Evolutionary conservation across 1,140 invertebrate species (phyloP).

Genomic region (Harpegnathos saltator): DNA sequence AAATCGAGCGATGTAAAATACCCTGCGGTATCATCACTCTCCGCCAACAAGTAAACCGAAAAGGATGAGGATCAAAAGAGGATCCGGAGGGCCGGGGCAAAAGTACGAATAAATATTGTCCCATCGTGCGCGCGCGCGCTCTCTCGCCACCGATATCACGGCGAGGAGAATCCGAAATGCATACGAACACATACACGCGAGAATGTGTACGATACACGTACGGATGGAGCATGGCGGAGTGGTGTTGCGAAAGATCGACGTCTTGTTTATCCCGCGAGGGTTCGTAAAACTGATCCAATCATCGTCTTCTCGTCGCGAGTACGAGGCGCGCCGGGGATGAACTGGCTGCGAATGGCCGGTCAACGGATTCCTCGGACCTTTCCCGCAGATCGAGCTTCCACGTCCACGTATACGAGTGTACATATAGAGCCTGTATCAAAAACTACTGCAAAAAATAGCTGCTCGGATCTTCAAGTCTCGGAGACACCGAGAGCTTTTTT

Average conservation of each 20-base stretch:
- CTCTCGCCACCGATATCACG: constrained; percentile 18
- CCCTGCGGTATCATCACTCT: constrained; percentile 57
- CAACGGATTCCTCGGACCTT: constrained; percentile 46
- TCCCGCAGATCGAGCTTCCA: constrained; percentile 23
- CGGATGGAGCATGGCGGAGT: neutral
- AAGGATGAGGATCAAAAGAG: constrained; percentile 59
- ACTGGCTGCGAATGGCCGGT: constrained; percentile 61
- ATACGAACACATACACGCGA: neutral
- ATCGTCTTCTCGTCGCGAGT: constrained; percentile 72
- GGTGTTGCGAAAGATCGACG: constrained; percentile 37
- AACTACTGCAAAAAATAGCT: too few relatives aligned
- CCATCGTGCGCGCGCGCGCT: neutral
- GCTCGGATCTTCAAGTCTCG: neutral
- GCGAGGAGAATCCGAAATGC: constrained; percentile 13
- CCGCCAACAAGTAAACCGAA: constrained; percentile 58
- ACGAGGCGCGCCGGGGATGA: constrained; percentile 35
- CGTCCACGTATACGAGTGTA: neutral
- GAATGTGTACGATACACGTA: neutral
- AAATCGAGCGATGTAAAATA: constrained; percentile 61
- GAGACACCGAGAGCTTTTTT: neutral
- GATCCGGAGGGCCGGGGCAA: constrained; percentile 23
- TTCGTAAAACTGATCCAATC: constrained; percentile 87
- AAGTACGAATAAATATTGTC: constrained; percentile 61
- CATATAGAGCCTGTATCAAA: constrained; percentile 30
- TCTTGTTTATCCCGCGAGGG: constrained; percentile 83